Evolutionary conservation across 2,797 vertebrate species (phyloP), one percentile per base, ranked within the genome.

Genomic region (Eutrigla gurnardus): DNA sequence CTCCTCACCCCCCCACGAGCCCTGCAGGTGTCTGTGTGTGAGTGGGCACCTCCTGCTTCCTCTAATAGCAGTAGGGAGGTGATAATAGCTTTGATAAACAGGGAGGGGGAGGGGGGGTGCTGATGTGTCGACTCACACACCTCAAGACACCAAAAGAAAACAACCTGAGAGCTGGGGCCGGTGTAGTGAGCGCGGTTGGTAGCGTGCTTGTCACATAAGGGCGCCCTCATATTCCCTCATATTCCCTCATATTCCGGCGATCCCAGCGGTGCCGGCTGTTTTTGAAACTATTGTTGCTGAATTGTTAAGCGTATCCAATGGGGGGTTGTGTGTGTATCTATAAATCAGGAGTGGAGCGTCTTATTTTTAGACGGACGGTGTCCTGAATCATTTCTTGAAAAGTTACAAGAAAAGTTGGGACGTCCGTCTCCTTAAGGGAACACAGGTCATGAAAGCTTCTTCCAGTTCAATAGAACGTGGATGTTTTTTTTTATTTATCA

Each of bases 21-120:
- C 84, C 81, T 75, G 84, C 89, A 91, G 86, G 90, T 89, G 87
- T 82, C 43, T 68, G 68, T 81, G 76, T 58, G 69, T 50, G 81
- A 47, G 59, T 42, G 80, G 52, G 67, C 76, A 86, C 80, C 83
- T 85, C 86, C 86, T 89, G 88, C 78, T 91, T 91, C 91, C 85
- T 89, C 80, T 82, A 66, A 72, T 36, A 77, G 79, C 76, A 82
- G 85, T 65, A 73, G 64, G 43, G 85, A 87, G 69, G 89, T 82
- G 93, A 92, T 92, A 94, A 94, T 93, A 91, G 85, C 91, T 92
- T 89, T 92, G 93, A 94, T 93, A 93, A 92, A 91, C 90, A 90
- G 69, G 25, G 25, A 25, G 2, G 25, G 25, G 25, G 25, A 25
- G 25, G 25, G 25, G 25, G 69, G 79, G 89, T 89, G 90, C 84